These are phyloP conservation scores for Physocephala rufipes DNA, from an alignment of 2,888 invertebrate genomes.

Conservation along the genomic window DNA sequence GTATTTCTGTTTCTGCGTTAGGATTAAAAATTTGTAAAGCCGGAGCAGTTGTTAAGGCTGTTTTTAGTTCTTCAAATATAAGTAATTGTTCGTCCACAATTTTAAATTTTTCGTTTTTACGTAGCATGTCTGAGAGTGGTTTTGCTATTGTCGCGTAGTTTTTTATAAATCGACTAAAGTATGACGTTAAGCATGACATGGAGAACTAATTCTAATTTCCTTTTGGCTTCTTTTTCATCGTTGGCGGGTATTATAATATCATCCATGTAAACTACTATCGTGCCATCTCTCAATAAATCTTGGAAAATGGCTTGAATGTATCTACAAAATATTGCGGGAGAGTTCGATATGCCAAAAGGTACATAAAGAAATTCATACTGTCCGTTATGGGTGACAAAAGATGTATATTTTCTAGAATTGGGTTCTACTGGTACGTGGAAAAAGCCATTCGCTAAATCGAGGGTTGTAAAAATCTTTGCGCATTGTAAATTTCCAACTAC, in stretches of 20 bases:
- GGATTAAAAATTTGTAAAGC: slow-evolving; percentile 24
- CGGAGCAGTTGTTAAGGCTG: background rate
- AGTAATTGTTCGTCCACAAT: background rate
- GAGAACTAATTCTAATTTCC: slow-evolving; percentile 34
- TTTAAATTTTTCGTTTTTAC: slow-evolving; percentile 19
- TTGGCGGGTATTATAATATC: slow-evolving; percentile 39
- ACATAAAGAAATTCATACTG: slow-evolving; percentile 43
- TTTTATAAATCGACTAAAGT: slow-evolving; percentile 20
- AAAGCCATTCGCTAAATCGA: slow-evolving; percentile 42
- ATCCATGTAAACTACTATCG: slow-evolving; percentile 36
- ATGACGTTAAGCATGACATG: slow-evolving; percentile 9
- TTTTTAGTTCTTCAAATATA: slow-evolving; percentile 17
- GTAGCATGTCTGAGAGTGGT: slow-evolving; percentile 20
- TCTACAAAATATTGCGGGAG: slow-evolving; percentile 28
- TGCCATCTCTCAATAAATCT: slow-evolving; percentile 6
- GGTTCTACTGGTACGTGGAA: slow-evolving; percentile 42
- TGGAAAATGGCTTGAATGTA: slow-evolving; percentile 30
- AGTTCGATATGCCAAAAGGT: slow-evolving; percentile 44
- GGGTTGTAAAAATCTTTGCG: slow-evolving; percentile 37
- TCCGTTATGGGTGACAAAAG: slow-evolving; percentile 41
- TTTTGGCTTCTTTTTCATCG: slow-evolving; percentile 32
- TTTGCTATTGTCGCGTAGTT: slow-evolving; percentile 16
- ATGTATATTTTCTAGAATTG: slow-evolving; percentile 39
- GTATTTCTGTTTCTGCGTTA: slow-evolving; percentile 35
- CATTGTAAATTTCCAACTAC: slow-evolving; percentile 38